Conservation (phyloP, 2,797 vertebrate species). For the Serranus cabrilla region DNA sequence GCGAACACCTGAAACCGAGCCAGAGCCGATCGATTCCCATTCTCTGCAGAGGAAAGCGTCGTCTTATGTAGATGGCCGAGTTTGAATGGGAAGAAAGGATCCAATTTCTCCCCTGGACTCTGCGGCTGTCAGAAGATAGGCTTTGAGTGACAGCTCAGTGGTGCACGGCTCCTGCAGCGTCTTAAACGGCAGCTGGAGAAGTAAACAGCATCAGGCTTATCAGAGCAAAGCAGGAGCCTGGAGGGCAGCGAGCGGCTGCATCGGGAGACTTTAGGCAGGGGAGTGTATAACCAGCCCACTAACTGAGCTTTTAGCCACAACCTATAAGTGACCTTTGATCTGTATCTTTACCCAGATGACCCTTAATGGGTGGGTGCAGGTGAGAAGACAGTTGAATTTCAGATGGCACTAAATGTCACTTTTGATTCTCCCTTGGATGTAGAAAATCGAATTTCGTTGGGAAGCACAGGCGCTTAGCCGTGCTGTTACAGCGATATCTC, state of each 20-base stretch:
- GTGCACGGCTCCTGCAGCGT: constrained; percentile 72
- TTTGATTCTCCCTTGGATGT: constrained; percentile 34
- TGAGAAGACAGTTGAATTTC: constrained; percentile 51
- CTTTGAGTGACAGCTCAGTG: constrained; percentile 84
- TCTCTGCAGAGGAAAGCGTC: constrained; percentile 64
- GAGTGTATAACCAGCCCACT: constrained; percentile 52
- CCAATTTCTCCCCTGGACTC: constrained; percentile 79
- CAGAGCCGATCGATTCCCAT: constrained; percentile 76
- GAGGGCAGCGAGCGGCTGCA: constrained; percentile 73
- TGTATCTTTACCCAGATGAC: constrained; percentile 55
- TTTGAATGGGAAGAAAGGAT: constrained; percentile 81
- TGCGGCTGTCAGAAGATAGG: constrained; percentile 82
- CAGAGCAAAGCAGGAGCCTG: constrained; percentile 82
- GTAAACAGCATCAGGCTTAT: constrained; percentile 86
- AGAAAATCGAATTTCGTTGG: constrained; percentile 43
- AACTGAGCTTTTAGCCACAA: constrained; percentile 52
- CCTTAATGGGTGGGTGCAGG: constrained; percentile 22
- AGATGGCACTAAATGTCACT: constrained; percentile 54
- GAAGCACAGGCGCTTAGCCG: constrained; percentile 33
- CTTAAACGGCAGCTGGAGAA: constrained; percentile 76
- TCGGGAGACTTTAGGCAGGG: constrained; percentile 59
- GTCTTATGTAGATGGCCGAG: constrained; percentile 77
- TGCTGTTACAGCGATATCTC: constrained; percentile 47
- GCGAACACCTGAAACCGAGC: constrained; percentile 75
- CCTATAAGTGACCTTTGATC: constrained; percentile 75